A percentile compares a stretch with the other conserved stretches of the same genome.
Conservation (phyloP, 2,797 vertebrate genomes). For the Cossypha dichroa region DNA sequence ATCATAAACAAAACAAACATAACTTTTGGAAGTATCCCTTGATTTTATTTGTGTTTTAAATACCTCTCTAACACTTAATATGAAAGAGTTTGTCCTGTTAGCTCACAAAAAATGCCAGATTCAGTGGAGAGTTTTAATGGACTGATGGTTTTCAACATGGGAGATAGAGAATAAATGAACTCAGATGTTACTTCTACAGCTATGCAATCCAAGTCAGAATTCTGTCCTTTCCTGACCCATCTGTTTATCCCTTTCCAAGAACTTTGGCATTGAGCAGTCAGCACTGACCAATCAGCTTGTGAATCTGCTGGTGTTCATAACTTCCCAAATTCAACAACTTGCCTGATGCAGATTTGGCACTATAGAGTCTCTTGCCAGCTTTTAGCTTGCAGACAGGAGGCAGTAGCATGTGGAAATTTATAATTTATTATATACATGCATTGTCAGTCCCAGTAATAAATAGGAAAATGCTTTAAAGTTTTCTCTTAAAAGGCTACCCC, state of each 20-base stretch:
- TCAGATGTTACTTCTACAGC: neutral
- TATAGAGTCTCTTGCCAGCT: neutral
- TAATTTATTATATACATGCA: neutral
- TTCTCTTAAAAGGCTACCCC: neutral
- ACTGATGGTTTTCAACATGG: neutral
- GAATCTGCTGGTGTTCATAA: neutral
- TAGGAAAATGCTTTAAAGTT: neutral
- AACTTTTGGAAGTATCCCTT: neutral
- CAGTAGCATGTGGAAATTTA: neutral
- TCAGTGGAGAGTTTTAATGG: neutral
- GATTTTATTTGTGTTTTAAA: neutral
- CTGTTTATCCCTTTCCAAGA: neutral
- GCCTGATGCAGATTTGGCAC: neutral
- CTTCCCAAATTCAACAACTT: neutral
- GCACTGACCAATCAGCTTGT: neutral
- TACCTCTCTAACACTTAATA: neutral
- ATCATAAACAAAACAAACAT: neutral
- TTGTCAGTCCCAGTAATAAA: neutral
- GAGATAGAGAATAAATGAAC: neutral
- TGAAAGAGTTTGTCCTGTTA: neutral
- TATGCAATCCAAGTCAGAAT: neutral
- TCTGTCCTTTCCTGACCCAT: neutral
- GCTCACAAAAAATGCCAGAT: neutral
- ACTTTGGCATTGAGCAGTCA: neutral
- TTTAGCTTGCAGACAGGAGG: neutral